Evolutionary conservation across 1,140 invertebrate species (phyloP).

Genomic region (Drosophila neocordata): DNA sequence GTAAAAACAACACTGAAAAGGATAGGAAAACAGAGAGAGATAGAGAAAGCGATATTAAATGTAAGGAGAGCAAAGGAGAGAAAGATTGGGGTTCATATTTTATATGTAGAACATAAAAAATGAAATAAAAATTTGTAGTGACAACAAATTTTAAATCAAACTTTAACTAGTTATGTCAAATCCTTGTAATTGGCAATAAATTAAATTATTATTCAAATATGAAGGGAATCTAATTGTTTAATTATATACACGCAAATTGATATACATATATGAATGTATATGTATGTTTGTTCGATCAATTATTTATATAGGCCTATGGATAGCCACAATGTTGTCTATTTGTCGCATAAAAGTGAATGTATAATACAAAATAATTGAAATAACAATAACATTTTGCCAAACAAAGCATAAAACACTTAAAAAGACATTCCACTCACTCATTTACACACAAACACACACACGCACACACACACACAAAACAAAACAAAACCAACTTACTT

Average conservation of each 20-base stretch:
- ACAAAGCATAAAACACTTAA: slow-evolving; percentile 81
- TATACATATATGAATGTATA: background rate
- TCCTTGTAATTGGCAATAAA: background rate
- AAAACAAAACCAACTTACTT: no score
- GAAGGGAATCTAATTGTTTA: background rate
- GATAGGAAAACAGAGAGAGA: background rate
- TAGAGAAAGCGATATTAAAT: background rate
- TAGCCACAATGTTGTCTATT: slow-evolving; percentile 1
- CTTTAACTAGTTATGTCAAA: background rate
- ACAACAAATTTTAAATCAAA: slow-evolving; percentile 10
- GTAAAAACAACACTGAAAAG: slow-evolving; percentile 39
- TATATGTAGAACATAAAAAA: slow-evolving; percentile 44
- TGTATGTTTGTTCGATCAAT: slow-evolving; percentile 1
- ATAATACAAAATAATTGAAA: slow-evolving; percentile 77
- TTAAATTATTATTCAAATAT: background rate
- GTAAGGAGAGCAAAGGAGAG: slow-evolving; percentile 4
- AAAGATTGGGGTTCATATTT: slow-evolving; percentile 23
- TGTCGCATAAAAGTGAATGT: slow-evolving; percentile 52
- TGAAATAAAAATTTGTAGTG: slow-evolving; percentile 54
- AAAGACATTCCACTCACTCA: slow-evolving; percentile 52
- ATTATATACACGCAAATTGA: background rate
- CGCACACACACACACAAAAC: background rate
- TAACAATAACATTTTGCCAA: slow-evolving; percentile 79
- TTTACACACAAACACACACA: background rate
- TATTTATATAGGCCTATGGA: background rate